Conservation (phyloP, 2,888 invertebrate genomes). For the Agapetus fuscipes region DNA sequence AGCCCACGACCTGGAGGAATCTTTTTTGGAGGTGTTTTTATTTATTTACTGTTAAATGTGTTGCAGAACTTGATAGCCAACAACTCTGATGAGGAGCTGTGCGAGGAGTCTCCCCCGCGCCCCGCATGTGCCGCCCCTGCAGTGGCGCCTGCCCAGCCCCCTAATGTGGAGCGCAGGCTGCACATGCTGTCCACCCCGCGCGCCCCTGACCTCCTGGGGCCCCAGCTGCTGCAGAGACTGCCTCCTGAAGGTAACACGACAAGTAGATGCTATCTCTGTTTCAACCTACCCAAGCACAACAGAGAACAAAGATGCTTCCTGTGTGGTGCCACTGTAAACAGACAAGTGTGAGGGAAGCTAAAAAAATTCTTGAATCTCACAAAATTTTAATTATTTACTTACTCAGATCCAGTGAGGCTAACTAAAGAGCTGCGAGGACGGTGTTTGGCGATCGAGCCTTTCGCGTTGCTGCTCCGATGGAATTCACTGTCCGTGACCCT, state of each 20-base stretch:
- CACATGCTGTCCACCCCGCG: conserved; percentile 50
- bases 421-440: no score
- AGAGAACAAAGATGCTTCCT: not conserved
- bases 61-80: no score
- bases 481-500: no score
- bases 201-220: conserved; percentile 48
- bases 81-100: conserved; percentile 17
- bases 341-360: no score
- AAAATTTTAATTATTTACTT: conserved; percentile 17
- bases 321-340: no score
- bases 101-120: conserved; percentile 8
- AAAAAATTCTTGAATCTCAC: not conserved
- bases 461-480: no score
- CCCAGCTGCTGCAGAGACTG: conserved; percentile 57
- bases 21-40: no score
- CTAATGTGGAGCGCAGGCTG: conserved; percentile 50
- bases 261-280: no score
- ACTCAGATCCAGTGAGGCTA: conserved; percentile 17
- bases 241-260: conserved; percentile 58
- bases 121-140: conserved; percentile 16
- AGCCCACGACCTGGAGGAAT: no score
- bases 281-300: no score
- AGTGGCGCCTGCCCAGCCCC: conserved; percentile 39
- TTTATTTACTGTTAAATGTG: no score
- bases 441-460: no score